These are phyloP conservation scores for Blastomussa wellsi DNA, from an alignment of 92 coral and sea anemone species.

Conservation along the genomic window DNA sequence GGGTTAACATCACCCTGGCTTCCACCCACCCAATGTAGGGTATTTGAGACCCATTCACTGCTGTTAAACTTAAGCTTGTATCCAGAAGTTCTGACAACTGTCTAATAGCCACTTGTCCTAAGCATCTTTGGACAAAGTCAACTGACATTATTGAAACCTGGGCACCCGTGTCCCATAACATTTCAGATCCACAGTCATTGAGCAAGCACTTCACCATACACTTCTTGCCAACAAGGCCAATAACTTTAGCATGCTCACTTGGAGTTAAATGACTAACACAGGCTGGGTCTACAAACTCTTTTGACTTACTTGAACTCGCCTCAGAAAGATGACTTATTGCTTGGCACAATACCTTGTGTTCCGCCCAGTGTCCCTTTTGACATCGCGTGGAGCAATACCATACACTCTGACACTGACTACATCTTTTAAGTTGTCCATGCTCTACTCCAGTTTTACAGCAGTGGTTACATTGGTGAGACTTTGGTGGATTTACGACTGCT, in stretches of 20 bases:
- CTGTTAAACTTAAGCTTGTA: conserved; percentile 42
- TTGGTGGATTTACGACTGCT: conserved; percentile 50
- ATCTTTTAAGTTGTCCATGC: conserved; percentile 33
- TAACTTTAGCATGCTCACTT: conserved; percentile 61
- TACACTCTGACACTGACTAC: conserved; percentile 66
- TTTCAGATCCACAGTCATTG: conserved; percentile 52
- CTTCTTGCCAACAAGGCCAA: conserved; percentile 58
- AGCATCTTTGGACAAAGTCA: conserved; percentile 34
- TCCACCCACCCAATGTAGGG: conserved; percentile 63
- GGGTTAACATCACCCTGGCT: conserved; percentile 38
- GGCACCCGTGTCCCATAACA: conserved; percentile 74
- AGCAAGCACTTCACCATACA: conserved; percentile 70
- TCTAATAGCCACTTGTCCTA: conserved; percentile 38
- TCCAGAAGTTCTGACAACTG: conserved; percentile 51
- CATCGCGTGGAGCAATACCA: conserved; percentile 61
- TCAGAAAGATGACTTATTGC: conserved; percentile 54
- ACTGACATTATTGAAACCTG: conserved; percentile 68
- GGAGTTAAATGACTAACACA: conserved; percentile 64
- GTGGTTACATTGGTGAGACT: conserved; percentile 65
- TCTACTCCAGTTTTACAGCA: conserved; percentile 48
- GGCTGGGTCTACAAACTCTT: conserved; percentile 42
- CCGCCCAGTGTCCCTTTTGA: conserved; percentile 65
- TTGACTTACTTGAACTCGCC: conserved; percentile 16
- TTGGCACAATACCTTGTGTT: conserved; percentile 60
- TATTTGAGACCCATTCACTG: conserved; percentile 55